Conservation (phyloP, 2,888 invertebrate genomes). For the Monochamus alternatus region DNA sequence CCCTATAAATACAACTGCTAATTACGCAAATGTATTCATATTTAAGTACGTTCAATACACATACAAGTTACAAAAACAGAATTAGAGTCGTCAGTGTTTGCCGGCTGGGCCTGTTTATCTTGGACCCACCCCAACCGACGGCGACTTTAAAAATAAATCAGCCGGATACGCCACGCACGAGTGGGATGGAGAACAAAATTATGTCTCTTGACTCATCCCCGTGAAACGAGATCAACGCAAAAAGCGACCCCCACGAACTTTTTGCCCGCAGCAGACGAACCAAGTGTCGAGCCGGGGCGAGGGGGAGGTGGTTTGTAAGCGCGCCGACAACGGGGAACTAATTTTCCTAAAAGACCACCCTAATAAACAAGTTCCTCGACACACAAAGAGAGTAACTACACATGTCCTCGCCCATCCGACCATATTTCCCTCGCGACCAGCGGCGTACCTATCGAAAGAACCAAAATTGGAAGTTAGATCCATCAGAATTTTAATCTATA, state of each 20-base stretch:
- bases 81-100: background rate
- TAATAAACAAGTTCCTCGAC: constrained; percentile 39
- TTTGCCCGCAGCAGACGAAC: constrained; percentile 13
- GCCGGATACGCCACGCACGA: constrained; percentile 11
- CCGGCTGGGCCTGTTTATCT: constrained; percentile 22
- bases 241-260: constrained; percentile 25
- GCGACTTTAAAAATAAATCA: constrained; percentile 21
- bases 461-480: too few relatives aligned
- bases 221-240: constrained; percentile 27
- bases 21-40: constrained; percentile 5
- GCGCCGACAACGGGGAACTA: constrained; percentile 23
- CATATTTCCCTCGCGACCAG: constrained; percentile 53
- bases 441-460: constrained; percentile 38
- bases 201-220: constrained; percentile 20
- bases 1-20: background rate
- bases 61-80: background rate
- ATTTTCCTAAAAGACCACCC: constrained; percentile 38
- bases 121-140: background rate
- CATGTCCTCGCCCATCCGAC: constrained; percentile 37
- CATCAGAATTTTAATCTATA: too few relatives aligned
- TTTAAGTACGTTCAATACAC: background rate
- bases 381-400: constrained; percentile 34
- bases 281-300: constrained; percentile 13
- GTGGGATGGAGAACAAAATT: constrained; percentile 13
- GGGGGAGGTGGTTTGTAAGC: background rate